These are phyloP conservation scores for Uloborus diversus DNA, from an alignment of 1,140 invertebrate species.

Conservation along the genomic window DNA sequence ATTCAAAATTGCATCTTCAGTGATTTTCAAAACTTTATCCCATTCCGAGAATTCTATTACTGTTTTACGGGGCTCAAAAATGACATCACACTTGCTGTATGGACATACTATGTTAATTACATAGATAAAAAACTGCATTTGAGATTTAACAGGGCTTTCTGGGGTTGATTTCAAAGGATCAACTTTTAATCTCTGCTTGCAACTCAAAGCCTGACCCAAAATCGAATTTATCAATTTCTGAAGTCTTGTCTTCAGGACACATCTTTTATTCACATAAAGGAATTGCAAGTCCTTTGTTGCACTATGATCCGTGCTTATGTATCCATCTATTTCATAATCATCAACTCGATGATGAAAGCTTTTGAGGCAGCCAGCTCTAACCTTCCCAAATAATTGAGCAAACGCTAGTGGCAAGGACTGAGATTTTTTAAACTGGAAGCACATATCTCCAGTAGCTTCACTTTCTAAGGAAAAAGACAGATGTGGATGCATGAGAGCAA, in stretches of 20 bases:
- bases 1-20: constrained; percentile 68
- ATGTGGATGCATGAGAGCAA: constrained; percentile 71
- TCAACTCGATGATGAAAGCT: constrained; percentile 68
- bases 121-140: constrained; percentile 69
- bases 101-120: constrained; percentile 73
- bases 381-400: constrained; percentile 67
- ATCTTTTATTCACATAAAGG: constrained; percentile 73
- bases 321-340: constrained; percentile 69
- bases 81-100: constrained; percentile 70
- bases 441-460: constrained; percentile 69
- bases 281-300: constrained; percentile 69
- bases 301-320: constrained; percentile 68
- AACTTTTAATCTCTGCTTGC: constrained; percentile 59
- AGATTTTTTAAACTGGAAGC: constrained; percentile 70
- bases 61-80: constrained; percentile 68
- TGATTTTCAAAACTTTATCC: constrained; percentile 67
- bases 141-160: constrained; percentile 58
- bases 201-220: constrained; percentile 62
- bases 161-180: constrained; percentile 39
- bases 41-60: constrained; percentile 73
- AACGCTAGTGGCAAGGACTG: constrained; percentile 69
- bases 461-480: constrained; percentile 72
- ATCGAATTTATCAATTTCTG: constrained; percentile 69
- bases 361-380: constrained; percentile 65
- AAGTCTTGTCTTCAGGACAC: constrained; percentile 68